Base-by-base conservation (phyloP, 2,797 vertebrate genomes). In the Hephaestus fuliginosus region DNA sequence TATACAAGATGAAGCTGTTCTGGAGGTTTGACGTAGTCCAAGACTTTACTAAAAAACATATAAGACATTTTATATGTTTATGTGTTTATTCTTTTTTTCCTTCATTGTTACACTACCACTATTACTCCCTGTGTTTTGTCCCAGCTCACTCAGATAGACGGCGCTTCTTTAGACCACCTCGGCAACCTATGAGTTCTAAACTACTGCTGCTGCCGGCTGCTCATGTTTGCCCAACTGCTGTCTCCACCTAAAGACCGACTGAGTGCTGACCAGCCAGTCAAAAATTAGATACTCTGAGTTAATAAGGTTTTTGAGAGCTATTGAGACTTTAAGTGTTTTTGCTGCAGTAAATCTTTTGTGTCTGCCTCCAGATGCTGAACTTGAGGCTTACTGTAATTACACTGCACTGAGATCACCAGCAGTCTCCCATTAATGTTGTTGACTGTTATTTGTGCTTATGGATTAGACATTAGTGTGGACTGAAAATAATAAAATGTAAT, bases 401-500 rank as follows among this genome's bases (percentile, higher is more conserved):
- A 7, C 14, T 25, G n/a, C 57, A 46, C 10, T 48, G 7, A 36
- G 52, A 57, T 49, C 1, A 52, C 30, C 28, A 33, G 22, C 13
- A 71, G 48, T 61, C 33, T 61, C 36, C 11, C 1, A 0, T 67
- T 71, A 75, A 48, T 28, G 43, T 28, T 61, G 30, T 22, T n/a
- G 39, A 57, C 3, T 15, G 9, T 46, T 76, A 68, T 57, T 57
- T 44, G 17, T 55, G 9, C 8, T 43, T 17, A 20, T 62, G 28
- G 44, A 49, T 63, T 18, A 71, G 18, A 58, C 41, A 39, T 39
- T 1, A 46, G 14, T 44, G 13, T 67, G 20, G 13, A 72, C 44
- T 53, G 39, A 75, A 74, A 36, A 18, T n/a, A 57, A 39, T 13
- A 52, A 17, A 46, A 55, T 62, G n/a, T 36, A 70, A 74, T 44